Base-by-base conservation (phyloP, 1,140 invertebrate species). In the Cotesia glomerata region DNA sequence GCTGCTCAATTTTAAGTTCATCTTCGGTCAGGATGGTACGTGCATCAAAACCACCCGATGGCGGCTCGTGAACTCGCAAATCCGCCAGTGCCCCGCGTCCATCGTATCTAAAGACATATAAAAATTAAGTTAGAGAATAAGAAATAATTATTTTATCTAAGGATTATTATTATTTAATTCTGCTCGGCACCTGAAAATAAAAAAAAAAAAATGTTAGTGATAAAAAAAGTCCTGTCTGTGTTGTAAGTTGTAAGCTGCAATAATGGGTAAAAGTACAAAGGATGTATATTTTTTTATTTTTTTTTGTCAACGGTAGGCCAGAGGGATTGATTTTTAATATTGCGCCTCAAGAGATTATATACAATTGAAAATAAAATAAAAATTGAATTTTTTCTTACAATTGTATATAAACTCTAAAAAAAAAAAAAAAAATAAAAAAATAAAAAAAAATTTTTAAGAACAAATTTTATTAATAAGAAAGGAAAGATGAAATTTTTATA, bases 51-150 rank as follows among this genome's bases (percentile, higher is more conserved):
- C 92, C 92, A 77, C 93, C 92, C 2, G 91, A 86, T 45, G 91
- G 91, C 49, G 93, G 91, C 84, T 95, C 94, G 82, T 91, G 90
- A 5, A 88, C 84, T 61, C 89, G 87, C 76, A 96, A 88, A 84
- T 97, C 95, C 76, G 92, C 93, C 72, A 98, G 89, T 61, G 95
- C 93, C 63, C 95, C 95, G 72, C 98, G 90, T 71, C 95, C 95
- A 90, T 99, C 98, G 89, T 98, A 99, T 89, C 97, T 99, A 89
- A 74, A 85, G 84, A 89, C 80, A 88, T 80, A 87, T 79, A 84
- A 84, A 66, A 76, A 51, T 71, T 16, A 4, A 76, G 73, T 87
- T 85, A 85, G 68, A 76, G 69, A 39, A 35, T 13, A 68, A 62
- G 56, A 51, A 61, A 62, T 61, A 65, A 32, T 34, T 54, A 35